These are phyloP conservation scores for Drosophila emarginata DNA, from an alignment of 2,888 invertebrate species.

Conservation along the genomic window DNA sequence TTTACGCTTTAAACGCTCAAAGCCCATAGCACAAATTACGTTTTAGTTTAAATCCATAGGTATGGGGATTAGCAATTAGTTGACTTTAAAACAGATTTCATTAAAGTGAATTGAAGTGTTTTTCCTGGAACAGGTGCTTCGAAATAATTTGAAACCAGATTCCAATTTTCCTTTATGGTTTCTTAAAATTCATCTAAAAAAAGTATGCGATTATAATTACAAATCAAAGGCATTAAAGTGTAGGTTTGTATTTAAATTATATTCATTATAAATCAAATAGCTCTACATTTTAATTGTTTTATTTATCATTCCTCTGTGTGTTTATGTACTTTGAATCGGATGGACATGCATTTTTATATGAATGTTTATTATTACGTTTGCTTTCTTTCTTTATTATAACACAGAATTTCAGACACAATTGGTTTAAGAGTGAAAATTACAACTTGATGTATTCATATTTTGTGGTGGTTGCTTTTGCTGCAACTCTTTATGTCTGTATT, in stretches of 20 bases:
- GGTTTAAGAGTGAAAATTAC: constrained; percentile 29
- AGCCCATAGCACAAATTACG: too few relatives aligned
- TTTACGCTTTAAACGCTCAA: too few relatives aligned
- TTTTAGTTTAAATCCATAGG: too few relatives aligned
- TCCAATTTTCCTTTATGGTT: too few relatives aligned
- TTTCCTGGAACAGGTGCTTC: too few relatives aligned
- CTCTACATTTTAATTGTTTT: constrained; percentile 58
- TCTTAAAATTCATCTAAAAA: too few relatives aligned
- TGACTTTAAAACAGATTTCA: too few relatives aligned
- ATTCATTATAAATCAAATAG: constrained; percentile 77
- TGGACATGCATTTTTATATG: constrained; percentile 32
- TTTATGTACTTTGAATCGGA: constrained; percentile 29
- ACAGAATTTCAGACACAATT: constrained; percentile 46
- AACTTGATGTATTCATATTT: constrained; percentile 17
- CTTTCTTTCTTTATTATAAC: constrained; percentile 44
- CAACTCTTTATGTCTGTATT: constrained; percentile 17
- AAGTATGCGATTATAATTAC: too few relatives aligned
- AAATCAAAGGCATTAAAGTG: too few relatives aligned
- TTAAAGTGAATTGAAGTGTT: too few relatives aligned
- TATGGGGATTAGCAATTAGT: too few relatives aligned
- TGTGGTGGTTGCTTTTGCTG: constrained; percentile 17
- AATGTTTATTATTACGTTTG: constrained; percentile 29
- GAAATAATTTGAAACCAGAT: too few relatives aligned
- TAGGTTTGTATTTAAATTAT: constrained; percentile 62
- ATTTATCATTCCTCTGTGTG: constrained; percentile 38